phyloP scores from a whole-genome alignment of 2,888 invertebrate species.

The Eupithecia subfuscata region DNA sequence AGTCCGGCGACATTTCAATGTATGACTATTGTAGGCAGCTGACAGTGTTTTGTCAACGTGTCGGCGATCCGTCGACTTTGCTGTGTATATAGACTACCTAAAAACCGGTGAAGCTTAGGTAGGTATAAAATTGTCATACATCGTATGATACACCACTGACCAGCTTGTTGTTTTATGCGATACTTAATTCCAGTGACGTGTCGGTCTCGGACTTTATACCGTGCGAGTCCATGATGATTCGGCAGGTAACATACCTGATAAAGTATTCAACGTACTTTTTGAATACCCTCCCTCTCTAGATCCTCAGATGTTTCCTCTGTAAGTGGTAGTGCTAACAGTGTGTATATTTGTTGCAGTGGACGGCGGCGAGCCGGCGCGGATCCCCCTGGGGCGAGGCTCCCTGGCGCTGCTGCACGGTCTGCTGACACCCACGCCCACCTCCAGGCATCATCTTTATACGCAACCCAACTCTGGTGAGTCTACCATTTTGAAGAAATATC shows the following conservation, averaged over 20 bases:
- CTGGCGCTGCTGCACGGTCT: conserved; percentile 86
- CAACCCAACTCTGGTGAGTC: conserved; percentile 87
- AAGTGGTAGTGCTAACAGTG: neutral
- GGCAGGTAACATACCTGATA: neutral
- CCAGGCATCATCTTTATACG: conserved; percentile 82
- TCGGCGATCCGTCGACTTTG: neutral
- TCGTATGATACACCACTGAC: neutral
- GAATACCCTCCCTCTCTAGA: neutral
- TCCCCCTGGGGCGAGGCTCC: conserved; percentile 81
- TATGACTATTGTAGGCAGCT: neutral
- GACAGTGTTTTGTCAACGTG: neutral
- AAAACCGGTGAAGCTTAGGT: neutral
- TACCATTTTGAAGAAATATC: neutral
- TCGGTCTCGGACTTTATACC: neutral
- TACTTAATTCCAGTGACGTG: neutral
- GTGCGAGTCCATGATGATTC: neutral
- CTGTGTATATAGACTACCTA: neutral
- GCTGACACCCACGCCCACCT: conserved; percentile 84
- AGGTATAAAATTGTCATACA: neutral
- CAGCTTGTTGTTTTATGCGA: neutral
- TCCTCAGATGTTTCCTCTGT: neutral
- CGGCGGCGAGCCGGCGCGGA: conserved; percentile 86
- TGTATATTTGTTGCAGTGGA: conserved; percentile 71
- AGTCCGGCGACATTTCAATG: neutral
- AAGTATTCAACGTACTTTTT: neutral